These are phyloP conservation scores for Smithornis capensis DNA, from an alignment of 2,113 vertebrate genomes.

Conservation along the genomic window DNA sequence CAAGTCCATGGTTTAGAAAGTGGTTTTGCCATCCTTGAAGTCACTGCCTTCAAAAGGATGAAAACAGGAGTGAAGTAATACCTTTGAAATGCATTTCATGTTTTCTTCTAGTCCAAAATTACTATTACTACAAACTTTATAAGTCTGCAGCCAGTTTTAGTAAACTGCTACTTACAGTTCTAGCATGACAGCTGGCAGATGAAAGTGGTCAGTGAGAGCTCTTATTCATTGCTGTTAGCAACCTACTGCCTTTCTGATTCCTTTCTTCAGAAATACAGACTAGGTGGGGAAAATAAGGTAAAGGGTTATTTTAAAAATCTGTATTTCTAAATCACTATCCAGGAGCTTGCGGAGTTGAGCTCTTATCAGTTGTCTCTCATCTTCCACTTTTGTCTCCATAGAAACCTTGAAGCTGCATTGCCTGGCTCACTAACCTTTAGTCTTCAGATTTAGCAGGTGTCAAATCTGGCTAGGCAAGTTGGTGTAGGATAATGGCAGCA, in stretches of 20 bases:
- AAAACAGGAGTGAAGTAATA: neutral
- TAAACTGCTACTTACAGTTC: constrained; percentile 42
- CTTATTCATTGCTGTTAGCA: constrained; percentile 47
- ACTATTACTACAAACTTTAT: constrained; percentile 23
- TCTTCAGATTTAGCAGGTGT: neutral
- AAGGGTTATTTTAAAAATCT: constrained; percentile 50
- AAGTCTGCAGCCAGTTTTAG: constrained; percentile 36
- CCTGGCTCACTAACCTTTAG: neutral
- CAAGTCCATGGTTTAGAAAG: neutral
- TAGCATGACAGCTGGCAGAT: constrained; percentile 16
- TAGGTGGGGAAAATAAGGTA: constrained; percentile 43
- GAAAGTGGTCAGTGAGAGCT: constrained; percentile 38
- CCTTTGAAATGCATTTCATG: neutral
- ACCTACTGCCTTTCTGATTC: constrained; percentile 37
- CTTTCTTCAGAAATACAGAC: constrained; percentile 47
- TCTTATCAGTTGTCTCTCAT: constrained; percentile 55
- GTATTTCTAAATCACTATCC: constrained; percentile 49
- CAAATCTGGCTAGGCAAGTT: neutral
- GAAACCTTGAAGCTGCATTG: constrained; percentile 47
- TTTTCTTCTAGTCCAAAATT: neutral
- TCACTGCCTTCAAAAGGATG: neutral
- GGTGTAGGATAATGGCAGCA: neutral
- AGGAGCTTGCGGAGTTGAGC: constrained; percentile 11
- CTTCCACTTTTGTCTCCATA: constrained; percentile 61
- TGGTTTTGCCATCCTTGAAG: neutral